A percentile compares a stretch with the other conserved stretches of the same genome.
Conservation (phyloP, 2,797 vertebrate species). For the Melanogrammus aeglefinus region DNA sequence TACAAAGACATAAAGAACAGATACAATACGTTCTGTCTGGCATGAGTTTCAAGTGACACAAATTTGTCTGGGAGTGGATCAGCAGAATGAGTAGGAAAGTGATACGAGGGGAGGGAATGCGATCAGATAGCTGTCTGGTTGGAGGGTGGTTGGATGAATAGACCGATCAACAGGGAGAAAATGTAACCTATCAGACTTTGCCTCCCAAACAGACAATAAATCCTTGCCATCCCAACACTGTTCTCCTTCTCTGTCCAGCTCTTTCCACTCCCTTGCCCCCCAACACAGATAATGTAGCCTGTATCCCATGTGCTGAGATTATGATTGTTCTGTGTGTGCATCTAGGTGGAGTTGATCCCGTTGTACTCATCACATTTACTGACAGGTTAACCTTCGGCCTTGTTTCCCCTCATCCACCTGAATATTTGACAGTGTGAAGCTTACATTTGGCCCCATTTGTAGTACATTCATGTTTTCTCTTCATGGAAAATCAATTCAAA, state of each 20-base stretch:
- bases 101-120: slow-evolving; percentile 33
- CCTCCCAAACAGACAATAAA: background rate
- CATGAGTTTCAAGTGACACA: background rate
- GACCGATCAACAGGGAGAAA: slow-evolving; percentile 36
- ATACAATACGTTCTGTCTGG: background rate
- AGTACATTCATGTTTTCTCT: background rate
- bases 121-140: background rate
- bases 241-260: background rate
- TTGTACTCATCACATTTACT: slow-evolving; percentile 47
- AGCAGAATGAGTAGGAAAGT: background rate
- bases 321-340: background rate
- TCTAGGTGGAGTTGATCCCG: slow-evolving; percentile 45
- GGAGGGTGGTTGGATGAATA: slow-evolving; percentile 8
- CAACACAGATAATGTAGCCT: slow-evolving; percentile 11
- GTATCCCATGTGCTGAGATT: slow-evolving; percentile 40
- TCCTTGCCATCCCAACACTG: slow-evolving; percentile 22
- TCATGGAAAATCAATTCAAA: background rate
- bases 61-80: background rate
- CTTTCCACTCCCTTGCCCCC: background rate
- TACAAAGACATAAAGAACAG: background rate
- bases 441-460: background rate
- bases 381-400: slow-evolving; percentile 34
- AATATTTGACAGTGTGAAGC: background rate
- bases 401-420: background rate
- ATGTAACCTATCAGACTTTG: slow-evolving; percentile 29